phyloP scores from a whole-genome alignment of 2,113 vertebrate genomes.

The Oreotrochilus melanogaster region DNA sequence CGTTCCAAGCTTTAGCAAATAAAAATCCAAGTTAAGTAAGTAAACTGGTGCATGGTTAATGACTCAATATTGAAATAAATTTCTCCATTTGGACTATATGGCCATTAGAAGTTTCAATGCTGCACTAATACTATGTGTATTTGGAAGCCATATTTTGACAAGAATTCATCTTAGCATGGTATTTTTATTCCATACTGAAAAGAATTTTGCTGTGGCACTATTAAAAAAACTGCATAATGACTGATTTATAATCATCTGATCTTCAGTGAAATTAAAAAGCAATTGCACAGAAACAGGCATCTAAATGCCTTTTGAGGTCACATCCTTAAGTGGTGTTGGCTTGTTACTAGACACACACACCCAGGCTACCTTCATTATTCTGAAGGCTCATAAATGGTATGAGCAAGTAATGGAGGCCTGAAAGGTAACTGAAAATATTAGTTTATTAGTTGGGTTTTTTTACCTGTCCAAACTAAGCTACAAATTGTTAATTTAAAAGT shows the following conservation, averaged over 20 bases:
- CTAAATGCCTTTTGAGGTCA: background rate
- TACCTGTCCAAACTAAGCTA: background rate
- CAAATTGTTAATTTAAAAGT: no score
- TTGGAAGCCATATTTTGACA: background rate
- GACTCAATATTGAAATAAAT: background rate
- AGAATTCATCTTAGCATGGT: background rate
- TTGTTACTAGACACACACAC: background rate
- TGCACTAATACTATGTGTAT: background rate
- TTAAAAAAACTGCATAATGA: background rate
- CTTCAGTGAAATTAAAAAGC: background rate
- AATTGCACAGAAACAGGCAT: fast-evolving
- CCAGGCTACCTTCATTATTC: background rate
- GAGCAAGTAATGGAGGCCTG: background rate
- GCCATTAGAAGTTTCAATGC: background rate
- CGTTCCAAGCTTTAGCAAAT: background rate
- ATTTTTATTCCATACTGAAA: background rate
- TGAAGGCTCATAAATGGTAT: background rate
- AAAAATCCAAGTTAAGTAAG: background rate
- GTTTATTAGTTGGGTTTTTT: background rate
- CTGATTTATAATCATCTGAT: background rate
- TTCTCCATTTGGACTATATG: background rate
- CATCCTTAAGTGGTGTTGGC: background rate
- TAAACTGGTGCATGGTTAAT: background rate
- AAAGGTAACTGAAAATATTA: background rate
- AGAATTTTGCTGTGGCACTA: background rate